Evolutionary conservation across 2,888 invertebrate genomes (phyloP), one percentile per base, ranked within the genome.

Genomic region (Sycophila texana): DNA sequence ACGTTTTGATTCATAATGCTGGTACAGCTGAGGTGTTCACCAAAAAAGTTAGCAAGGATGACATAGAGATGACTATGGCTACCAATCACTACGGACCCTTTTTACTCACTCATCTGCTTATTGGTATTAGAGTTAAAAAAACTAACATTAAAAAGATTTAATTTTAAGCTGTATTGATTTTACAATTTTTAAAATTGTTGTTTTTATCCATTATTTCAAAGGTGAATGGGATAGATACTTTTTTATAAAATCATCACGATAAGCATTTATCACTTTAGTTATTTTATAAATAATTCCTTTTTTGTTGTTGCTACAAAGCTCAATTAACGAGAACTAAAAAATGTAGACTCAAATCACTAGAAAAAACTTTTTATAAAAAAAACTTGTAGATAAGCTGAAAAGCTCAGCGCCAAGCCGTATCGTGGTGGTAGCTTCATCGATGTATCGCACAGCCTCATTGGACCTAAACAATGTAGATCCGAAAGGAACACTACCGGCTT

Each of bases 51-150:
- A 95, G 96, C 5, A 94, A 94, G 85, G 97, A 98, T 87, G 96
- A 95, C 3, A 91, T 98, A 53, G 98, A 99, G 89, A 90, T 95
- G 85, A 97, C 96, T 0, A 96, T 97, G 95, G 97, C 95, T 0
- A 97, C 97, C 0, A 99, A 99, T 88, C 96, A 98, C 86, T 97
- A 96, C 89, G 98, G 98, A 0, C 98, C 97, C 10, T 99, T 98
- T 88, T 91, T 99, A 65, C 92, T 99, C 14, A 98, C 98, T 0
- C 97, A 97, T 91, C 93, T 99, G 14, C 92, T 99, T 0, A 94
- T 96, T 83, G 93, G 93, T 93, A 89, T 86, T 85, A n/a, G n/a
- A n/a, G n/a, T n/a, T 26, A 26, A 26, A 26, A 26, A 26, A 26
- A 2, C 26, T 26, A 39, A 39, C 7, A 39, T 10, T 39, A 1